Evolutionary conservation across 2,888 invertebrate species (phyloP), one percentile per base, ranked within the genome.

Genomic region (Poecilus cupreus): DNA sequence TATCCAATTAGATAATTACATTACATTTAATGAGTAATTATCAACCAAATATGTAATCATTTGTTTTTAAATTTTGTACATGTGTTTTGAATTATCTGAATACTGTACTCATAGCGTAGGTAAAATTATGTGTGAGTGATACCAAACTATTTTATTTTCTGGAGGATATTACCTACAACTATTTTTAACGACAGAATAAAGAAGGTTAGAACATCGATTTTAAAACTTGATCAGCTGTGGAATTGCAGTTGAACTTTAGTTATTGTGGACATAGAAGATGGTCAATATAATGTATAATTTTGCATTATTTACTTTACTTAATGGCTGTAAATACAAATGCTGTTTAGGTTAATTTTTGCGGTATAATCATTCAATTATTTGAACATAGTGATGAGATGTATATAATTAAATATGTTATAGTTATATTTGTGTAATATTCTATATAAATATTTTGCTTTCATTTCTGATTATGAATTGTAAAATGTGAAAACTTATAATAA

Each of bases 401-500:
- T 79, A 79, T 79, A 79, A 49, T 51, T 68, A 37, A 79, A 68
- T 79, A 79, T 68, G 79, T 79, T 79, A 51, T 70, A 79, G 79
- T 79, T 79, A 37, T 32, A 79, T 79, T 79, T 79, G 49, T 70
- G 68, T 79, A 79, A 46, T 68, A 68, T 68, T 79, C 49, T 68
- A 78, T 39, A 78, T 68, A 79, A 26, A 37, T 72, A 72, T 57
- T 80, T 39, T 80, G 54, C 54, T 57, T 80, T 80, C 39, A 51
- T 80, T 80, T 80, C 54, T 16, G 20, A 80, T 72, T 72, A 72
- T 80, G 72, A 79, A 79, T 68, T 79, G 79, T 79, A 79, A 79
- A 70, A 79, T 79, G 79, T 79, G 79, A 79, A 68, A 70, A 70
- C 79, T 79, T 79, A 79, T 79, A 79, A 79, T 79, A 79, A 79